These are phyloP conservation scores for Aplysia californica DNA, from an alignment of 1,140 invertebrate genomes.

Conservation along the genomic window DNA sequence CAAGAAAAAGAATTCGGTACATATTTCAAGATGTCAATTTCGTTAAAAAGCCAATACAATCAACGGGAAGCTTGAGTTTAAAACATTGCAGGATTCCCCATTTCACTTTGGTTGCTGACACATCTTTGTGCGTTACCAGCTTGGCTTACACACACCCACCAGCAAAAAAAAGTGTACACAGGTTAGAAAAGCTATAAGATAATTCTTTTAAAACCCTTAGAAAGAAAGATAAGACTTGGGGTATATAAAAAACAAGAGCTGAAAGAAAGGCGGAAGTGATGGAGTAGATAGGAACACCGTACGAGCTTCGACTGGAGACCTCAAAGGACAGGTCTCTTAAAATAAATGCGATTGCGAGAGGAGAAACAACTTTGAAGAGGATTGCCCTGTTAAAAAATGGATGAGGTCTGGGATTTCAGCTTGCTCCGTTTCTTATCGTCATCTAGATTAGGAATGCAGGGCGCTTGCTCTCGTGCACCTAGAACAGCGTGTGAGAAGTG, in stretches of 20 bases:
- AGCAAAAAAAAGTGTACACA: background rate
- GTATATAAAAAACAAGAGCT: background rate
- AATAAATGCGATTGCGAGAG: background rate
- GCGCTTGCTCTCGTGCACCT: no score
- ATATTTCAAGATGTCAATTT: no score
- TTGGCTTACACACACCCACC: background rate
- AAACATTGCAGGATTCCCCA: no score
- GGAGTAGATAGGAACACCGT: background rate
- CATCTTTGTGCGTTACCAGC: conserved; percentile 17
- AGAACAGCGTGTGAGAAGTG: no score
- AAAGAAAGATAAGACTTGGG: background rate
- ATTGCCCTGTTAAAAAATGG: no score
- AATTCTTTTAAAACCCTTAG: background rate
- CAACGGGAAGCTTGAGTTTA: no score
- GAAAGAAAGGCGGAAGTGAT: background rate
- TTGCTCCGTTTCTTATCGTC: no score
- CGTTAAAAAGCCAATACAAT: no score
- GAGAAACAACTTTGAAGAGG: background rate
- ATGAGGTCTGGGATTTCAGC: no score
- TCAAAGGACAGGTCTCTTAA: background rate
- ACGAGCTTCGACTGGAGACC: background rate
- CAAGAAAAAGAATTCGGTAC: no score
- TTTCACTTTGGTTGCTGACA: no score
- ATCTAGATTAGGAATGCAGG: no score
- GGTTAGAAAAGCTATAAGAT: background rate